phyloP scores from a whole-genome alignment of 2,113 vertebrate species.

The Mustela lutreola region DNA sequence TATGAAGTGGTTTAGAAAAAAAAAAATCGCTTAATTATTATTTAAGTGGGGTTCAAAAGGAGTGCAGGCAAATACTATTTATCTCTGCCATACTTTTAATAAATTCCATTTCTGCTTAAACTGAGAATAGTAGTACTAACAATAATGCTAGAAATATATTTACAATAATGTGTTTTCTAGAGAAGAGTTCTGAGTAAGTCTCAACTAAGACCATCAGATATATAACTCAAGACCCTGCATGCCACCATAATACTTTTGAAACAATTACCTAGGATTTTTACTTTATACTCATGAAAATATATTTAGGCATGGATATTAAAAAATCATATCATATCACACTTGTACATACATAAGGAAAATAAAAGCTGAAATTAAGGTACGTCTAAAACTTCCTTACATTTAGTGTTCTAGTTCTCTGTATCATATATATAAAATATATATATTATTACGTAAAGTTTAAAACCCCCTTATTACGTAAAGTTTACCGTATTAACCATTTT shows the following conservation, averaged over 20 bases:
- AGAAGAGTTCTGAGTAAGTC: background rate
- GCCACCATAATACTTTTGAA: background rate
- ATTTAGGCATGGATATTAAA: background rate
- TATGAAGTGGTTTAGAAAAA: background rate
- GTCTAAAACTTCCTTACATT: conserved; percentile 6
- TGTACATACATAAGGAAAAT: background rate
- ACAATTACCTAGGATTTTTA: background rate
- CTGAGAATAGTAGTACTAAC: background rate
- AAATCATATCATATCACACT: background rate
- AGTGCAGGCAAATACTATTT: background rate
- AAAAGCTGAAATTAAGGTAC: conserved; percentile 30
- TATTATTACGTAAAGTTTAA: too few species aligned
- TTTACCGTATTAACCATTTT: background rate
- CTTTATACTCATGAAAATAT: conserved; percentile 20
- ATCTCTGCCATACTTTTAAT: background rate
- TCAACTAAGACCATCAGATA: background rate
- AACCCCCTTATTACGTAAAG: background rate
- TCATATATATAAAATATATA: background rate
- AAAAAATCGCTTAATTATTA: background rate
- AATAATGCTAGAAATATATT: background rate
- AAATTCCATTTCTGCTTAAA: background rate
- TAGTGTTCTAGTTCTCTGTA: background rate
- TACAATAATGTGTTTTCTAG: background rate
- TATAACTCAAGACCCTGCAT: background rate
- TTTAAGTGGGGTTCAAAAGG: background rate